Evolutionary conservation across 2,113 vertebrate species (phyloP), one percentile per base, ranked within the genome.

Genomic region (Hiodon tergisus): DNA sequence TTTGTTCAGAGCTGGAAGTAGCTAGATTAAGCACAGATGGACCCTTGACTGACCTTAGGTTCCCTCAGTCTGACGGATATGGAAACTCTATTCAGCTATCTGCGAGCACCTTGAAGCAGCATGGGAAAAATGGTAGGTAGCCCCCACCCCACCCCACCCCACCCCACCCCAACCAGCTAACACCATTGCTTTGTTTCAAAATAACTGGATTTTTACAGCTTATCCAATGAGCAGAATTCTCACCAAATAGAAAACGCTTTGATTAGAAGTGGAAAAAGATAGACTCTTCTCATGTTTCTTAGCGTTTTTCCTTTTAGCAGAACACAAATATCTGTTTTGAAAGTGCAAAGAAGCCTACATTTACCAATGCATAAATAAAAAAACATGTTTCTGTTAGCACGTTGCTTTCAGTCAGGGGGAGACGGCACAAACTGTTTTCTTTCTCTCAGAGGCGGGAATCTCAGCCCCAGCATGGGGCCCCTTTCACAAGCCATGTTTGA

Each of bases 21-120:
- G 95, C 95, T 2, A 93, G 96, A 76, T 88, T 99, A 16, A 98
- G 96, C 85, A 99, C 97, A 62, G 97, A 99, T 78, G 95, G 95
- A 77, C 95, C 93, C 82, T 90, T 98, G 67, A 94, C 92, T 74
- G 97, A 98, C 80, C 87, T 98, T 83, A 95, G 91, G 73, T 99
- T 99, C 84, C 97, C 97, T 77, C 95, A 98, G 87, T 94, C 92
- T 69, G 87, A 89, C 51, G 89, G 88, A 80, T 93, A 94, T 0
- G 95, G 96, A 75, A 98, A 95, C 17, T 89, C 95, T 76, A 96
- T 99, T 78, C 95, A 95, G 82, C 93, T 99, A 77, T 98, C 97
- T 72, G 95, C 95, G 77, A 98, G 94, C 81, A 99, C 97, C 69
- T 88, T 99, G 83, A 98, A 97, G 76, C 96, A 98, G 81, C 95